Evolutionary conservation across 2,888 invertebrate species (phyloP).

Genomic region (Ganaspis brasiliensis): DNA sequence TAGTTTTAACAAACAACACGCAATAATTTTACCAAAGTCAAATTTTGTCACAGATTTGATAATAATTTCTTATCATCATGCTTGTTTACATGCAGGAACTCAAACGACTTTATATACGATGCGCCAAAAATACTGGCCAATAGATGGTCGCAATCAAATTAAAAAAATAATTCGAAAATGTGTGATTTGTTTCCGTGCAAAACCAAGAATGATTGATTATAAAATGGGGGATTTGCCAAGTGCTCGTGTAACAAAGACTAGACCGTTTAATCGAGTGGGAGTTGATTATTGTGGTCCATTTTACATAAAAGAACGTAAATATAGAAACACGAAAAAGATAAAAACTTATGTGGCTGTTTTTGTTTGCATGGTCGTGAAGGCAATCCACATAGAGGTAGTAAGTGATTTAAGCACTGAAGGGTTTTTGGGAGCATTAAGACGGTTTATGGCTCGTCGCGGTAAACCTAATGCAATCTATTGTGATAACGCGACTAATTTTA

Average conservation of each 20-base stretch:
- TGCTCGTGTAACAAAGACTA: slow-evolving; percentile 57
- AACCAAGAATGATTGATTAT: not conserved
- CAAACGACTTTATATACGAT: slow-evolving; percentile 58
- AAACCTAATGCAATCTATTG: not conserved
- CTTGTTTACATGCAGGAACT: slow-evolving; percentile 60
- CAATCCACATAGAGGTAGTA: slow-evolving; percentile 71
- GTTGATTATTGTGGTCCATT: slow-evolving; percentile 63
- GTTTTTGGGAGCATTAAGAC: slow-evolving; percentile 68
- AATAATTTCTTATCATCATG: slow-evolving; percentile 62
- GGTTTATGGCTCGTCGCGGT: slow-evolving; percentile 65
- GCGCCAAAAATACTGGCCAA: slow-evolving; percentile 59
- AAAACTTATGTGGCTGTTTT: slow-evolving; percentile 60
- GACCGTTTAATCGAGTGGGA: slow-evolving; percentile 64
- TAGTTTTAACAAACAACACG: slow-evolving; percentile 56
- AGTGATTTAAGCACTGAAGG: slow-evolving; percentile 64
- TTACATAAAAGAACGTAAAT: slow-evolving; percentile 53
- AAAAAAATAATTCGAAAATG: slow-evolving; percentile 46
- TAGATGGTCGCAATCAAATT: slow-evolving; percentile 50
- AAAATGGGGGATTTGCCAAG: slow-evolving; percentile 68
- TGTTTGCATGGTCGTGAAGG: slow-evolving; percentile 69
- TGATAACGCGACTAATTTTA: slow-evolving; percentile 58
- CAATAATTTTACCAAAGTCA: slow-evolving; percentile 63
- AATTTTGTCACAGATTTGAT: slow-evolving; percentile 62
- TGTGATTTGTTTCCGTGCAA: slow-evolving; percentile 44
- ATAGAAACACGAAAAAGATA: slow-evolving; percentile 49